Conservation (phyloP, 2,113 vertebrate species). For the Steatornis caripensis region DNA sequence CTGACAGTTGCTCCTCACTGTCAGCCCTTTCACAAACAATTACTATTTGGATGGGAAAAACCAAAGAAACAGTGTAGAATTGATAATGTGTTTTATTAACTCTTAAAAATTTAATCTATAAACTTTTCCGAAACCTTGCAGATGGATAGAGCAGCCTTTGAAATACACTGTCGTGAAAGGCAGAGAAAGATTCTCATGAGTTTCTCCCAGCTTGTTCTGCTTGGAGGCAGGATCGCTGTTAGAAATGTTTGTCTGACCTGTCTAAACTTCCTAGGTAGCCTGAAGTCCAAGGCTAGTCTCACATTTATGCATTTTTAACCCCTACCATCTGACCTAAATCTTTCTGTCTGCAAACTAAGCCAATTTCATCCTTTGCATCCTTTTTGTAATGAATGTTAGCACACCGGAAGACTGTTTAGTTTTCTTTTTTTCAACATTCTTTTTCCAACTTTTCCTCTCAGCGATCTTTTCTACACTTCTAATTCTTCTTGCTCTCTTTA, state of each 20-base stretch:
- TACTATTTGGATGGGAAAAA: background rate
- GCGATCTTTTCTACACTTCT: background rate
- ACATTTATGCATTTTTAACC: background rate
- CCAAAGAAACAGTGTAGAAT: background rate
- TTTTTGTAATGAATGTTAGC: background rate
- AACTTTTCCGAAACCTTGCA: background rate
- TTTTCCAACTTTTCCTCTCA: background rate
- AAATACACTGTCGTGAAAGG: background rate
- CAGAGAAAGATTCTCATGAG: background rate
- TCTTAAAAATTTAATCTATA: background rate
- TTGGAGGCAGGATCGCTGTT: slow-evolving; percentile 3
- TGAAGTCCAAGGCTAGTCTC: background rate
- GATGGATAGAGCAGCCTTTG: background rate
- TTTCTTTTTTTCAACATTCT: background rate
- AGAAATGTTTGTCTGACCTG: slow-evolving; percentile 9
- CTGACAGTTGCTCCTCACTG: background rate
- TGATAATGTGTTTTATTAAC: slow-evolving; percentile 40
- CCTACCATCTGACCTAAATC: background rate
- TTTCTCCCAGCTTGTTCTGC: background rate
- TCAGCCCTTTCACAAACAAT: slow-evolving; percentile 31
- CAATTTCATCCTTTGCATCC: slow-evolving; percentile 48
- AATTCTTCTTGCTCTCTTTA: background rate
- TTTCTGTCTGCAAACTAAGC: slow-evolving; percentile 39
- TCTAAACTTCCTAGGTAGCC: slow-evolving; percentile 26
- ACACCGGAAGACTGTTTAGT: background rate